Evolutionary conservation across 2,888 invertebrate species (phyloP).

Genomic region (Acleris emargana): DNA sequence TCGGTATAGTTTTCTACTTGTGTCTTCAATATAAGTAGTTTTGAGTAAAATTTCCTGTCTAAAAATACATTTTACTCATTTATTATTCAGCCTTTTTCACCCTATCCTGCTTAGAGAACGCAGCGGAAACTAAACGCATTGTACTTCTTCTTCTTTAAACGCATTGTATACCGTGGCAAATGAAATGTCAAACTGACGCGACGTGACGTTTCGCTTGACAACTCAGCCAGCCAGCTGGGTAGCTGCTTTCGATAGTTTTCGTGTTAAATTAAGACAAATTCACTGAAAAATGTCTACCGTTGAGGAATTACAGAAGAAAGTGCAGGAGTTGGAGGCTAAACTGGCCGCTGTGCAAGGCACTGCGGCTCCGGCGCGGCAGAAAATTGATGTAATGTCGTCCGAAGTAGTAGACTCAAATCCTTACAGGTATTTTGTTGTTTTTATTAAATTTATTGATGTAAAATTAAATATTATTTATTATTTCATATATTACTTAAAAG

Average conservation of each 20-base stretch:
- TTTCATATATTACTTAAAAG: not conserved
- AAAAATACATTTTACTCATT: no score
- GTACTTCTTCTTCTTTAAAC: no score
- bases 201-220: constrained; percentile 20
- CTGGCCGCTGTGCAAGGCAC: constrained; percentile 77
- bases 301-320: constrained; percentile 84
- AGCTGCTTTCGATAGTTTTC: constrained; percentile 40
- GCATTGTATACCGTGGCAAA: constrained; percentile 35
- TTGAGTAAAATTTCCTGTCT: no score
- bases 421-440: constrained; percentile 88
- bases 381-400: constrained; percentile 95
- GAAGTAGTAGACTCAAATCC: constrained; percentile 99
- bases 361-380: constrained; percentile 83
- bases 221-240: constrained; percentile 33
- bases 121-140: constrained; percentile 24
- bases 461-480: constrained; percentile 2
- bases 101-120: not conserved
- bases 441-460: not conserved
- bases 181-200: constrained; percentile 29
- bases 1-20: no score
- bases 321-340: constrained; percentile 86
- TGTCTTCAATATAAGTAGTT: no score
- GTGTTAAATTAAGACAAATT: constrained; percentile 41
- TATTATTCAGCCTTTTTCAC: not conserved
- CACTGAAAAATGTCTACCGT: constrained; percentile 82